phyloP scores from a whole-genome alignment of 2,888 invertebrate genomes.

The Anthoptus insignis region DNA sequence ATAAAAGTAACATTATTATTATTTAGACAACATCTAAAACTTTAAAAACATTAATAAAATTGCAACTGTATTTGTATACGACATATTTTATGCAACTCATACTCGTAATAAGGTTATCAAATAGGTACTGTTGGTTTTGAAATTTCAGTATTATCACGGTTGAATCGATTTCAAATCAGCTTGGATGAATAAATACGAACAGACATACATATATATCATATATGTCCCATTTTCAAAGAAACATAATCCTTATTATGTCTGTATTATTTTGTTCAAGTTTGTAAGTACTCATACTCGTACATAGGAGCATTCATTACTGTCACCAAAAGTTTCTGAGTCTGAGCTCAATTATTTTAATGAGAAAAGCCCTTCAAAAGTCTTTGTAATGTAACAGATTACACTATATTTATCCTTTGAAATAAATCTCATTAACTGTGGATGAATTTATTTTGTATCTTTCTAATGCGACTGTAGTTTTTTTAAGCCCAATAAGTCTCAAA shows the following conservation, averaged over 20 bases:
- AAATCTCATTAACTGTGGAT: slow-evolving; percentile 30
- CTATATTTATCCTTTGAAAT: slow-evolving; percentile 31
- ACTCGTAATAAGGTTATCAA: no score
- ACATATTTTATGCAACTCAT: no score
- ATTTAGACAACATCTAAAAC: no score
- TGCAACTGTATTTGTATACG: no score
- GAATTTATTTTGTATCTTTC: slow-evolving; percentile 31
- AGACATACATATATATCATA: no score
- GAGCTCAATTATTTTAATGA: slow-evolving; percentile 35
- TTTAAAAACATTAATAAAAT: no score
- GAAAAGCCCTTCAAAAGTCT: slow-evolving; percentile 28
- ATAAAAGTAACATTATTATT: no score
- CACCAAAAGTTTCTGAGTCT: slow-evolving; percentile 20
- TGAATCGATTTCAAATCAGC: no score
- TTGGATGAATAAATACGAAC: no score
- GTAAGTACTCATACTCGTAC: background rate
- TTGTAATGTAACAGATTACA: slow-evolving; percentile 27
- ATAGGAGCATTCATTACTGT: background rate
- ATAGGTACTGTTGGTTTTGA: no score
- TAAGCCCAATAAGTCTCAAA: slow-evolving; percentile 24
- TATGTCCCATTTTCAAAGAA: no score
- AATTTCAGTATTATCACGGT: no score
- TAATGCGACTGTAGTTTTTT: background rate
- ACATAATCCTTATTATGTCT: background rate
- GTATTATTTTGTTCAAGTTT: background rate